Percentiles rank a stretch among this genome's conserved stretches.
These are phyloP conservation scores for Channa maculata DNA, from an alignment of 2,113 vertebrate genomes.

Conservation along the genomic window DNA sequence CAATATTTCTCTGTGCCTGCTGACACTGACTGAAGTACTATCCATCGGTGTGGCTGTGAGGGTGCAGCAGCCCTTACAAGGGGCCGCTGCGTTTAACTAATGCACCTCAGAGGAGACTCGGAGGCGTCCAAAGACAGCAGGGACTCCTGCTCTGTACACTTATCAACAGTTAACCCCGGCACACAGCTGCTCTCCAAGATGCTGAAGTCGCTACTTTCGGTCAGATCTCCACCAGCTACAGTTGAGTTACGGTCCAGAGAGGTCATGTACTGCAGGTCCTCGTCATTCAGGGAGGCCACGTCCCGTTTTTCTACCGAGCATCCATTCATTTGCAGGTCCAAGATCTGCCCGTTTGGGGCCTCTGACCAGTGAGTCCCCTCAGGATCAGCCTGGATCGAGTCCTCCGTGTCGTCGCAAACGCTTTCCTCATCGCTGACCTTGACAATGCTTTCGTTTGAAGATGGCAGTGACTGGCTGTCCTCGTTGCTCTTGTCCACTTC, in stretches of 20 bases:
- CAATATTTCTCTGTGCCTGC: neutral
- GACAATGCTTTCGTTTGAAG: conserved; percentile 66
- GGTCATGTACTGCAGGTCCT: neutral
- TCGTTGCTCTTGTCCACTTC: conserved; percentile 10
- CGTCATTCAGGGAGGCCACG: neutral
- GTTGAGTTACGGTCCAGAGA: conserved; percentile 20
- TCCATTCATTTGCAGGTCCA: conserved; percentile 46
- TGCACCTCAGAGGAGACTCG: neutral
- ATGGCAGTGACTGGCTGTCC: conserved; percentile 44
- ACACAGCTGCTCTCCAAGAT: conserved; percentile 50
- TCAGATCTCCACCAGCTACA: conserved; percentile 28
- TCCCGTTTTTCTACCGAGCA: neutral
- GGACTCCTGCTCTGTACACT: conserved; percentile 28
- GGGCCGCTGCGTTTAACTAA: conserved; percentile 14
- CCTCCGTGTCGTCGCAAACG: conserved; percentile 12
- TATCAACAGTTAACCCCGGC: neutral
- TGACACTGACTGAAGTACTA: too few species aligned
- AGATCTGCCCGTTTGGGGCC: conserved; percentile 13
- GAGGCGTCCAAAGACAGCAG: conserved; percentile 7
- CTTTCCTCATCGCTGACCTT: conserved; percentile 70
- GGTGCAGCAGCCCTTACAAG: neutral
- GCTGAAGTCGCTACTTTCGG: conserved; percentile 64
- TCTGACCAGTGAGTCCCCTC: conserved; percentile 32
- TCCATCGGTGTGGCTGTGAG: conserved; percentile 14
- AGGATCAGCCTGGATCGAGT: neutral